A percentile compares a stretch with the other conserved stretches of the same genome.
phyloP scores from a whole-genome alignment of 35 echinoderm and acorn worm genomes.

The Lytechinus variegatus region DNA sequence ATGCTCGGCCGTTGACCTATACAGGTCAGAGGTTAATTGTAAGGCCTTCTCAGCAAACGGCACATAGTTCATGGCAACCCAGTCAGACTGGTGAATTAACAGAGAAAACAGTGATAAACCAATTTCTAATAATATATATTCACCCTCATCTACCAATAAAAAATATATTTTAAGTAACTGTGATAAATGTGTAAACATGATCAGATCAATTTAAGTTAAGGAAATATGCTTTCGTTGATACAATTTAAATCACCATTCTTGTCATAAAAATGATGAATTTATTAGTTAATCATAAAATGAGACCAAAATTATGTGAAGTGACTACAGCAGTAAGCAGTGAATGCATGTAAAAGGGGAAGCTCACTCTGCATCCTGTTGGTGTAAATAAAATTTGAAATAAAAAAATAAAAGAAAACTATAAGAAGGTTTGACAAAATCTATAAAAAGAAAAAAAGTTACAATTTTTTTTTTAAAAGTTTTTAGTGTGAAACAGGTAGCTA shows the following conservation, averaged over 20 bases:
- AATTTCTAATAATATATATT: no score
- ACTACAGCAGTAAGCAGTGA: not conserved
- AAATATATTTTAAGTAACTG: no score
- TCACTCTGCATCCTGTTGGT: no score
- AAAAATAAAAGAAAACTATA: no score
- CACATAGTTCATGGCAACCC: conserved; percentile 99
- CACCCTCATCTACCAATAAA: no score
- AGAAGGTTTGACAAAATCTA: no score
- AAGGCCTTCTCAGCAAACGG: conserved; percentile 99
- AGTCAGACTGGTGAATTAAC: conserved; percentile 57
- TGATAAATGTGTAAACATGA: no score
- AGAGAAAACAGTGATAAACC: not conserved
- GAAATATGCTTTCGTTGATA: not conserved
- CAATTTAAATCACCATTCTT: not conserved
- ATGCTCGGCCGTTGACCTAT: conserved; percentile 87
- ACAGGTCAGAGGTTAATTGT: conserved; percentile 71
- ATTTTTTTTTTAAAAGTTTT: no score
- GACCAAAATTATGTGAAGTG: not conserved
- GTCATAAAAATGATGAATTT: not conserved
- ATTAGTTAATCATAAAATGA: not conserved
- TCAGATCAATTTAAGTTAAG: not conserved
- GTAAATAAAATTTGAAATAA: no score
- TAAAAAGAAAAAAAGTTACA: no score
- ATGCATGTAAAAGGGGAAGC: no score
- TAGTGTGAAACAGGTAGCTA: no score